A percentile compares a stretch with the other conserved stretches of the same genome.
phyloP scores from a whole-genome alignment of 2,113 vertebrate species.

The Dasypus novemcinctus region DNA sequence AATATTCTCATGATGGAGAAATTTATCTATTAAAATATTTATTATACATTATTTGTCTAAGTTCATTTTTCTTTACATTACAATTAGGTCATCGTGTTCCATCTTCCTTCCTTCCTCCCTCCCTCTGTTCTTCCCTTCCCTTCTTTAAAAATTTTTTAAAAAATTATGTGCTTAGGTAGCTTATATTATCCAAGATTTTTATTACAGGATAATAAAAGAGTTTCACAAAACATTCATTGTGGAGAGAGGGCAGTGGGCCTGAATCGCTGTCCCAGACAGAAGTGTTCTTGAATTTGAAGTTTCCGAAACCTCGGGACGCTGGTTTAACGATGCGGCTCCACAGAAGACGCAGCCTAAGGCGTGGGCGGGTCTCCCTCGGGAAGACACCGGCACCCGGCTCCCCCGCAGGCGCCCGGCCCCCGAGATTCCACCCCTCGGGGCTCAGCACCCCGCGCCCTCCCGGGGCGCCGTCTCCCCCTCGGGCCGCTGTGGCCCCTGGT shows the following conservation, averaged over 20 bases:
- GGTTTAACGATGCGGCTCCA: rapidly evolving
- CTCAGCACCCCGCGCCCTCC: rapidly evolving
- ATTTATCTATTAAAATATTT: not conserved
- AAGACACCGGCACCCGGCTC: rapidly evolving
- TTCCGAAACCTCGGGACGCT: not conserved
- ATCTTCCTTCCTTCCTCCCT: not conserved
- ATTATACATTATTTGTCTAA: not conserved
- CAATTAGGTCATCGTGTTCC: not conserved
- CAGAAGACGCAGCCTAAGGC: no score
- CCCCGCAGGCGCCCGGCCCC: not conserved
- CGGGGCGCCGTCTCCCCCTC: not conserved
- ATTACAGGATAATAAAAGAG: not conserved
- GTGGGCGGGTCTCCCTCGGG: rapidly evolving
- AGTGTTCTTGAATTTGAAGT: rapidly evolving
- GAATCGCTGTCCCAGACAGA: not conserved
- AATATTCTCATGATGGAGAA: not conserved
- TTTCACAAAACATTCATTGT: not conserved
- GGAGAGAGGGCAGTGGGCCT: not conserved
- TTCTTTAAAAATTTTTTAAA: not conserved
- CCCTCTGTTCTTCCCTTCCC: no score
- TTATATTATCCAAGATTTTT: not conserved
- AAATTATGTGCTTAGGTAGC: not conserved
- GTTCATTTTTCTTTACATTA: not conserved
- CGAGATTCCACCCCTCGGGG: not conserved
- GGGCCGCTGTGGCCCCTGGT: constrained; percentile 49